Conservation (phyloP, 2,113 vertebrate species). For the Catharus fuscescens region DNA sequence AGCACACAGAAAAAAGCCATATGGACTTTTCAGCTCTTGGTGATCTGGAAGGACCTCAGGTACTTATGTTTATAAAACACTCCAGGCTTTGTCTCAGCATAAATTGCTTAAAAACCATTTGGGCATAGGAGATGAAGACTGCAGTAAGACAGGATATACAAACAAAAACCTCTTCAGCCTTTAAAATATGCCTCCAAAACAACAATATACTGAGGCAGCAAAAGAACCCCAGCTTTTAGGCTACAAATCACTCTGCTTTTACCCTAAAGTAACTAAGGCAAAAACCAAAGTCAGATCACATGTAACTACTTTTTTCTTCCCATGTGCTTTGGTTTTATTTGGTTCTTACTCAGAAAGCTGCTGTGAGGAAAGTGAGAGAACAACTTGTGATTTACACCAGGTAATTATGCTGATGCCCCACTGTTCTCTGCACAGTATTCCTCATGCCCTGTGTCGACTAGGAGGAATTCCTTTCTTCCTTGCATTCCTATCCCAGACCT, state of each 20-base stretch:
- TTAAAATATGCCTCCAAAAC: neutral
- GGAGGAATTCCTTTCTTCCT: neutral
- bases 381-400: neutral
- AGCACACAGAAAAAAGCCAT: neutral
- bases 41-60: neutral
- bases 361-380: neutral
- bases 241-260: neutral
- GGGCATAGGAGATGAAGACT: neutral
- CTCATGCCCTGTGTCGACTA: accelerated
- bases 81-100: neutral
- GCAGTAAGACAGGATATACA: neutral
- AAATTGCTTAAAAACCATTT: neutral
- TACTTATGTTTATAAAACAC: neutral
- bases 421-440: neutral
- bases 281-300: neutral
- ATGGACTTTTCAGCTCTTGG: neutral
- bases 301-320: neutral
- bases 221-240: neutral
- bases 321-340: neutral
- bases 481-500: neutral
- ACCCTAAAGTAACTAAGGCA: neutral
- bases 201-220: neutral
- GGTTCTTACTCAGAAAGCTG: neutral
- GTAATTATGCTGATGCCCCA: neutral
- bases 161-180: neutral